phyloP scores from a whole-genome alignment of 2,113 vertebrate species.

The Engraulis encrasicolus region DNA sequence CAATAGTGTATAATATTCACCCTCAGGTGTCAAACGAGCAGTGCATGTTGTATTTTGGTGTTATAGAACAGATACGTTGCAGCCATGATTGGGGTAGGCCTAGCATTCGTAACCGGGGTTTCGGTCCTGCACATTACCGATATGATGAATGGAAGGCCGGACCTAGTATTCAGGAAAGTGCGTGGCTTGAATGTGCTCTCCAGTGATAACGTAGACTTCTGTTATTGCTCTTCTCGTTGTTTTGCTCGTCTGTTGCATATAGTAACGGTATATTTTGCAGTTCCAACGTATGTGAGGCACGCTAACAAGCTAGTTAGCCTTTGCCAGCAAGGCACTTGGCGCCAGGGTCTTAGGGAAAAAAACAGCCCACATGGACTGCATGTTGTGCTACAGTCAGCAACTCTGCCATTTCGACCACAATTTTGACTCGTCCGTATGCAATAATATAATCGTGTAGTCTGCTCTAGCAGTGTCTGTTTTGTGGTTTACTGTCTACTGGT shows the following conservation, averaged over 20 bases:
- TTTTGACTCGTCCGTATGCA: background rate
- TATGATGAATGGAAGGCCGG: slow-evolving; percentile 50
- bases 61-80: background rate
- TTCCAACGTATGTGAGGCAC: background rate
- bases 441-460: background rate
- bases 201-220: background rate
- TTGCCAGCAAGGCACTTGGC: slow-evolving; percentile 56
- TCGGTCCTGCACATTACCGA: slow-evolving; percentile 1
- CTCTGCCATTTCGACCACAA: background rate
- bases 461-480: background rate
- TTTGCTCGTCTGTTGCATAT: background rate
- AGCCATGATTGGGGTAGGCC: slow-evolving; percentile 38
- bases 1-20: background rate
- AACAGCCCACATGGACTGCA: slow-evolving; percentile 40
- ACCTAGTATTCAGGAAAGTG: slow-evolving; percentile 44
- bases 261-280: background rate
- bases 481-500: too few species aligned
- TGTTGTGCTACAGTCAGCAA: slow-evolving; percentile 16
- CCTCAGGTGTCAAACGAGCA: background rate
- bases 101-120: slow-evolving; percentile 18
- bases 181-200: slow-evolving; percentile 43
- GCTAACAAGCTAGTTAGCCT: slow-evolving; percentile 5
- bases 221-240: background rate
- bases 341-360: slow-evolving; percentile 47
- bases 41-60: background rate